These are phyloP conservation scores for Mylabris sibirica DNA, from an alignment of 2,888 invertebrate genomes.

Conservation along the genomic window DNA sequence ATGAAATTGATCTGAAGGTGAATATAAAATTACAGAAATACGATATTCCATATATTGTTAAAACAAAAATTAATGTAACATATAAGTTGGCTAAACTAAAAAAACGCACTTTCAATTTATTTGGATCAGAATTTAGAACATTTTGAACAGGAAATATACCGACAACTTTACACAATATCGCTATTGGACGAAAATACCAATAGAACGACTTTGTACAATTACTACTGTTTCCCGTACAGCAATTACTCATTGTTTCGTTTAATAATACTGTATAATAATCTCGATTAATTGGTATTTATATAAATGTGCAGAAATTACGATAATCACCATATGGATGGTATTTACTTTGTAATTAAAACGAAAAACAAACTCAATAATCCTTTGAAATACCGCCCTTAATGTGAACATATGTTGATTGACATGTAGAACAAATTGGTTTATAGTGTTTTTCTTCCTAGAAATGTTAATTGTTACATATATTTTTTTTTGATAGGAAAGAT, in stretches of 20 bases:
- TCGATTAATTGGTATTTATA: background rate
- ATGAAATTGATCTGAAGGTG: constrained; percentile 14
- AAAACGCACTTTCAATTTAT: constrained; percentile 30
- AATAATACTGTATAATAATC: background rate
- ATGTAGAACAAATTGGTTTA: background rate
- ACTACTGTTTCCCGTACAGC: no score
- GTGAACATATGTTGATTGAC: background rate
- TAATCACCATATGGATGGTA: background rate
- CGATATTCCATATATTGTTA: constrained; percentile 23
- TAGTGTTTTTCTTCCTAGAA: background rate
- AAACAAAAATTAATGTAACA: constrained; percentile 32
- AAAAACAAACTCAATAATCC: constrained; percentile 5
- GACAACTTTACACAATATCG: constrained; percentile 37
- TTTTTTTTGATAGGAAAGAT: background rate
- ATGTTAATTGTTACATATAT: background rate
- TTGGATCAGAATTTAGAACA: constrained; percentile 30
- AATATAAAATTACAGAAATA: constrained; percentile 37
- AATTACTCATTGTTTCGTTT: background rate
- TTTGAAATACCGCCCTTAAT: background rate
- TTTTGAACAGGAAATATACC: constrained; percentile 45
- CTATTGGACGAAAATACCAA: constrained; percentile 45
- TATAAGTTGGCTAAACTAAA: constrained; percentile 37
- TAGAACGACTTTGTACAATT: constrained; percentile 39
- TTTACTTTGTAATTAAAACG: constrained; percentile 3
- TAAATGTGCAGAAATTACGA: background rate